Conservation (phyloP, 2,113 vertebrate genomes). For the Jacana jacana region DNA sequence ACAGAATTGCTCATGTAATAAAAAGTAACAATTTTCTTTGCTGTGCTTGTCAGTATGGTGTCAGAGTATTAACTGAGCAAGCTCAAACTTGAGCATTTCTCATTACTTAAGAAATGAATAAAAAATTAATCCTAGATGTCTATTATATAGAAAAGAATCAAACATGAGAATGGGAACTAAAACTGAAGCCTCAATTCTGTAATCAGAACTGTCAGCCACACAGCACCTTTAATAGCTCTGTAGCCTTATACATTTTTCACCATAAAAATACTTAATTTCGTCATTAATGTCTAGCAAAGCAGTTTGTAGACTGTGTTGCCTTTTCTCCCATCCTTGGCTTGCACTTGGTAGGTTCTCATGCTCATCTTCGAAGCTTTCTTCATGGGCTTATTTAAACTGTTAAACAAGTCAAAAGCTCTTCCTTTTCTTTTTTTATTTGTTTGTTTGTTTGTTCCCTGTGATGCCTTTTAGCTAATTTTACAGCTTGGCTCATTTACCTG, state of each 20-base stretch:
- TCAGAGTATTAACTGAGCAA: neutral
- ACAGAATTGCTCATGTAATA: neutral
- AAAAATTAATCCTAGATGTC: neutral
- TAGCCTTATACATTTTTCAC: neutral
- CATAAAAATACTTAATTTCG: neutral
- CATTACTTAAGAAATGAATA: neutral
- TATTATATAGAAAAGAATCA: neutral
- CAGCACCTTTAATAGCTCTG: neutral
- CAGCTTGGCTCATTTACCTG: neutral
- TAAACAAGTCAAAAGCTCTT: neutral
- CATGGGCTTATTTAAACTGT: neutral
- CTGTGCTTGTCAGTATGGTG: neutral
- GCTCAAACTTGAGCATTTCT: neutral
- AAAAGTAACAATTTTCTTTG: neutral
- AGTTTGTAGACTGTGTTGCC: neutral
- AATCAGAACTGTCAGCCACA: neutral
- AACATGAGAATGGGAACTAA: neutral
- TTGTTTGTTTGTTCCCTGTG: no score
- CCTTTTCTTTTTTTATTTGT: rapidly evolving
- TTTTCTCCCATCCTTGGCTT: neutral
- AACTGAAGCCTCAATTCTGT: neutral
- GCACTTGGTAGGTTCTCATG: neutral
- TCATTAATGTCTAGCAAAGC: neutral
- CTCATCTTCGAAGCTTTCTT: neutral
- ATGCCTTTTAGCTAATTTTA: neutral